Base-by-base conservation (phyloP, 2,113 vertebrate species). In the Lagopus leucura region DNA sequence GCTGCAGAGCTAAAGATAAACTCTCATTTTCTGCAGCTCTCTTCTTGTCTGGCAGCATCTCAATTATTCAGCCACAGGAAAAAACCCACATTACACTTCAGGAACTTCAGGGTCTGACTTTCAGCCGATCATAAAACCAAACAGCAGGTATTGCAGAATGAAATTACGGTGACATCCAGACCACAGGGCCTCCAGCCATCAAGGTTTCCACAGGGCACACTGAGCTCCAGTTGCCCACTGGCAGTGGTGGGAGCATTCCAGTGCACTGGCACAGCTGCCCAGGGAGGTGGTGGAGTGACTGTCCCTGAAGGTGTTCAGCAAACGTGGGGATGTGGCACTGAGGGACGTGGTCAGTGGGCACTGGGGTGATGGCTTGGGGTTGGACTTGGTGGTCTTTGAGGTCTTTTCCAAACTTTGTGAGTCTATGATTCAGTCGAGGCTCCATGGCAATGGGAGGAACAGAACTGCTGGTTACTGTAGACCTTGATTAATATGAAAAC, bases 1-100 rank as follows among this genome's bases (percentile, higher is more conserved):
- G 86, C 86, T 80, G 93, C 5, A 4, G 87, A 97, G 96, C 98
- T 98, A 97, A 98, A 98, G 97, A 98, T 97, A 98, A 98, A 97
- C 87, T 91, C 88, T 96, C 86, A 75, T 96, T 95, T 72, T 61
- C 91, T 73, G 63, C 34, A 63, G 93, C 63, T 95, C 84, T 87
- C 72, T 40, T 80, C 95, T 96, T 78, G 91, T 94, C 96, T 95
- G 96, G 92, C 94, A 95, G 95, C 55, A 10, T 40, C 92, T 96
- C 96, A 94, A 96, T 96, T 97, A 96, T 88, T 95, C 94, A 93
- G 71, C 43, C 89, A 94, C 34, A 5, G 32, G 65, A 72, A 36
- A 55, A 58, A 40, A 28, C 8, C 8, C 58, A 77, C 14, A 57
- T 79, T 75, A 64, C 61, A 60, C 55, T 55, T 45, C 89, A 79